These are phyloP conservation scores for Sarcophaga carnaria DNA, from an alignment of 2,888 invertebrate species.

Conservation along the genomic window DNA sequence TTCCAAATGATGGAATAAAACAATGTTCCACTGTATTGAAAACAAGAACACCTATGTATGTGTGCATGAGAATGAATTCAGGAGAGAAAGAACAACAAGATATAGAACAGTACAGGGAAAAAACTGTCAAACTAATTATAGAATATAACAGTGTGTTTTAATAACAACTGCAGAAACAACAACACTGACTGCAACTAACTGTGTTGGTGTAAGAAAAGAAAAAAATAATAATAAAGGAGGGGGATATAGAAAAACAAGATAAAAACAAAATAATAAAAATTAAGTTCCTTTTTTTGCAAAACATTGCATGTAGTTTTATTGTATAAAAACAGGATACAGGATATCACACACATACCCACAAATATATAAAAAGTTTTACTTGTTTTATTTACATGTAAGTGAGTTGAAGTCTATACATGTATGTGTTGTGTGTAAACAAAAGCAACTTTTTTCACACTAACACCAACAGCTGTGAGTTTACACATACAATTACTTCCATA, in stretches of 20 bases:
- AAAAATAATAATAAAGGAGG: conserved; percentile 11
- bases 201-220: no score
- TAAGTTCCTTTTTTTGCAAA: conserved; percentile 16
- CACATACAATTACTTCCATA: conserved; percentile 16
- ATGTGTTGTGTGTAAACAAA: not conserved
- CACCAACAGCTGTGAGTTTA: conserved; percentile 55
- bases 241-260: conserved; percentile 29
- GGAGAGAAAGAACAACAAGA: conserved; percentile 10
- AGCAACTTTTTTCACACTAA: conserved; percentile 45
- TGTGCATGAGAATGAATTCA: no score
- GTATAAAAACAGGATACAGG: not conserved
- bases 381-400: not conserved
- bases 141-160: conserved; percentile 50
- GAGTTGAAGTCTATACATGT: not conserved
- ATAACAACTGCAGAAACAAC: conserved; percentile 3
- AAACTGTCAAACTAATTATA: conserved; percentile 57
- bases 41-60: not conserved
- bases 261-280: conserved; percentile 34
- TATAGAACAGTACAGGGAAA: conserved; percentile 15
- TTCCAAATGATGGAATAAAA: no score
- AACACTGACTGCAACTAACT: no score
- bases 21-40: not conserved
- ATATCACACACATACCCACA: not conserved
- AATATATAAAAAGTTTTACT: conserved; percentile 34
- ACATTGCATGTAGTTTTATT: conserved; percentile 18